Evolutionary conservation across 2,888 invertebrate genomes (phyloP).

Genomic region (Nesidiocoris tenuis): DNA sequence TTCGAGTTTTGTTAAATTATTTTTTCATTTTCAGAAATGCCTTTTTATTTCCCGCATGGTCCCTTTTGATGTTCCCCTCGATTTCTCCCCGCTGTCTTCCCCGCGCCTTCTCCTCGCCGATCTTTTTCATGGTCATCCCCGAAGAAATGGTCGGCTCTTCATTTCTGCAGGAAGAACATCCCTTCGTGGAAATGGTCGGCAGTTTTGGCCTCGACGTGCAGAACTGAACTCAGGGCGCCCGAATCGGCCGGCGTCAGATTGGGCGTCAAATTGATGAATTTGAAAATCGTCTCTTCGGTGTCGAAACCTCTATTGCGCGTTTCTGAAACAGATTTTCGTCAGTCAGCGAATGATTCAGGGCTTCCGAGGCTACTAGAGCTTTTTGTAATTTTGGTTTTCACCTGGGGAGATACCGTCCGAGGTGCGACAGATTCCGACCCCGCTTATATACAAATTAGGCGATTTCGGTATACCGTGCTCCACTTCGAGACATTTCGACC

Average conservation of each 20-base stretch:
- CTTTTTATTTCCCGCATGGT: no score
- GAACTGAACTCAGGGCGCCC: slow-evolving; percentile 61
- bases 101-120: no score
- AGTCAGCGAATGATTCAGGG: neutral
- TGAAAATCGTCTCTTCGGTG: slow-evolving; percentile 53
- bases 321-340: neutral
- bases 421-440: slow-evolving; percentile 26
- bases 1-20: no score
- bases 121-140: no score
- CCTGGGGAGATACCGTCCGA: slow-evolving; percentile 31
- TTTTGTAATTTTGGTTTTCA: no score
- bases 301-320: slow-evolving; percentile 45
- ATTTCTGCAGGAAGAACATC: slow-evolving; percentile 56
- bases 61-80: no score
- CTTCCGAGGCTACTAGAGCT: no score
- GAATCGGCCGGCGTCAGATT: slow-evolving; percentile 52
- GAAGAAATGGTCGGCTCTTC: no score
- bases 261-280: slow-evolving; percentile 61
- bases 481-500: neutral
- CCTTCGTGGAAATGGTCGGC: slow-evolving; percentile 63
- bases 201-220: slow-evolving; percentile 61
- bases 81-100: no score
- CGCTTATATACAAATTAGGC: slow-evolving; percentile 55
- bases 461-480: slow-evolving; percentile 53
- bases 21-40: no score